Base-by-base conservation (phyloP, 2,113 vertebrate species). In the Sebastes fasciatus region DNA sequence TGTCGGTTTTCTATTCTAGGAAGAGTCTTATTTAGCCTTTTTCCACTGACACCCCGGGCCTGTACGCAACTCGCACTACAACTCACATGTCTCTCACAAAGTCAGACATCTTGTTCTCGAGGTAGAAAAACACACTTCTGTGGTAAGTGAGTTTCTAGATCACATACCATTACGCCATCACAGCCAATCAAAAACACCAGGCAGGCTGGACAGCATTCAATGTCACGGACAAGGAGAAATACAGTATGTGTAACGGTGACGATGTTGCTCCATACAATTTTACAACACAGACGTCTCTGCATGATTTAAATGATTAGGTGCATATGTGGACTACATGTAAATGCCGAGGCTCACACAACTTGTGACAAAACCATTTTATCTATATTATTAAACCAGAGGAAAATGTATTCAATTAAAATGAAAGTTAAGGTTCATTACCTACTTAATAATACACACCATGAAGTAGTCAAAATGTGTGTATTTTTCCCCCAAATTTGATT, bases 161-260 rank as follows among this genome's bases (percentile, higher is more conserved):
- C 6, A 17, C 19, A 55, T 74, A 71, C 34, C 69, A 73, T 45
- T 74, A 61, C 34, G 49, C 52, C 63, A 55, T 70, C 55, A 51
- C 2, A 78, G 45, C 54, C 68, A 80, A 79, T 81, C 45, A 55
- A 80, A 74, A 80, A 74, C 52, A 57, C 10, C 40, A 61, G 58
- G 48, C 34, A 65, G 64, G 8, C 23, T 54, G 16, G 21, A 83
- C 58, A 26, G 62, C 45, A 63, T 77, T 79, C 57, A 86, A 71
- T 79, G 68, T 82, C 72, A 79, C 46, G 17, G 82, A 71, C 66
- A 84, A 74, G 69, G 68, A 83, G 43, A 82, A 77, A 82, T 54
- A 71, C 45, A 60, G 26, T 26, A 43, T 69, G 51, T 55, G 64
- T 10, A 60, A 57, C 68, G 21, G 61, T 46, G 14, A 62, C 19